These are phyloP conservation scores for Parapsyche elsis DNA, from an alignment of 1,140 invertebrate genomes.

Conservation along the genomic window DNA sequence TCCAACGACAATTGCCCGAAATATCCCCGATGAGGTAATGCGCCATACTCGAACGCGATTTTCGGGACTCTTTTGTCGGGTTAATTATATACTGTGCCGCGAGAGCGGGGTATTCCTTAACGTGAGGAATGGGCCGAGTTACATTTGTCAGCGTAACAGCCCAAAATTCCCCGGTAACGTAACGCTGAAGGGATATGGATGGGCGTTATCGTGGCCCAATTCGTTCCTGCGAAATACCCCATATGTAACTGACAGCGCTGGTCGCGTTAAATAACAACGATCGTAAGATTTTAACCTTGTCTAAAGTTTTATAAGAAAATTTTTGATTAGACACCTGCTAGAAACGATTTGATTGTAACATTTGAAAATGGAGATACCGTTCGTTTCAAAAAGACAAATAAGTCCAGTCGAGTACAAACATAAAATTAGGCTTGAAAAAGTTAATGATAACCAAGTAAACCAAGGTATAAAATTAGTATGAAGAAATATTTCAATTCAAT, in stretches of 20 bases:
- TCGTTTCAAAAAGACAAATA: too few species aligned
- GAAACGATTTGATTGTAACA: too few species aligned
- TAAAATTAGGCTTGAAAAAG: too few species aligned
- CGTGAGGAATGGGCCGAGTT: neutral
- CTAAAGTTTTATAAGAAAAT: too few species aligned
- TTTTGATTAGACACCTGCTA: too few species aligned
- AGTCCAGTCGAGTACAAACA: too few species aligned
- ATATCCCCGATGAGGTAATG: constrained; percentile 53
- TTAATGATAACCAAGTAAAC: too few species aligned
- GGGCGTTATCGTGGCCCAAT: constrained; percentile 23
- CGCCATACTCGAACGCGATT: too few species aligned
- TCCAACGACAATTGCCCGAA: constrained; percentile 45
- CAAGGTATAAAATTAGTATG: too few species aligned
- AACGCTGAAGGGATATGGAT: neutral
- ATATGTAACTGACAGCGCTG: constrained; percentile 23
- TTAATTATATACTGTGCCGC: neutral
- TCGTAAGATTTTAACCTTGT: too few species aligned
- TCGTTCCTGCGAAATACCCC: constrained; percentile 22
- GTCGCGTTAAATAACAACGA: neutral
- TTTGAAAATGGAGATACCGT: too few species aligned
- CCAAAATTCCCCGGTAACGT: neutral
- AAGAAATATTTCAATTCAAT: too few species aligned
- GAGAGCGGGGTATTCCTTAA: neutral
- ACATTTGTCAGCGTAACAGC: neutral
- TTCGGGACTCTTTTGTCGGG: constrained; percentile 4